Conservation (phyloP, 2,113 vertebrate genomes). For the Hippocampus abdominalis region DNA sequence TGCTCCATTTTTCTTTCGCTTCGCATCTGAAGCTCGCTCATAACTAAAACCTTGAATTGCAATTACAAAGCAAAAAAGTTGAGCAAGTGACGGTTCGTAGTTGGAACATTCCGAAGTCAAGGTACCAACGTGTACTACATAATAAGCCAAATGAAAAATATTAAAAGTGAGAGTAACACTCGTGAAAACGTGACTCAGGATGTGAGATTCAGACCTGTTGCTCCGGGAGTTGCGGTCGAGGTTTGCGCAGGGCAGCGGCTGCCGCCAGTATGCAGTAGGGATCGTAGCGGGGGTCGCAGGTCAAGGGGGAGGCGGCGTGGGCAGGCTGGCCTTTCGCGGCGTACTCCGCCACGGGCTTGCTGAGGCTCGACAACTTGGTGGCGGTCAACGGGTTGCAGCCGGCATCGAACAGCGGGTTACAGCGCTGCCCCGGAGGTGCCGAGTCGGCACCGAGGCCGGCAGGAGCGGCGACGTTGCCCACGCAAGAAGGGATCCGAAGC, state of each 20-base stretch:
- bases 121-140: background rate
- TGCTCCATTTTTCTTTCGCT: background rate
- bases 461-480: conserved; percentile 30
- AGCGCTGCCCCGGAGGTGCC: conserved; percentile 58
- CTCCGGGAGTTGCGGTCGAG: conserved; percentile 54
- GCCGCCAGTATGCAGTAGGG: conserved; percentile 68
- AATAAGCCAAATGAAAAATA: conserved; percentile 38
- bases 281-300: conserved; percentile 68
- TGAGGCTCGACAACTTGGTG: conserved; percentile 62
- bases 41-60: background rate
- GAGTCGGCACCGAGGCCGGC: conserved; percentile 39
- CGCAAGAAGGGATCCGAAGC: conserved; percentile 68
- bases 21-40: background rate
- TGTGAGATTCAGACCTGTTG: conserved; percentile 67
- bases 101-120: background rate
- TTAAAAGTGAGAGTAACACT: conserved; percentile 33
- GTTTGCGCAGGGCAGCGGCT: conserved; percentile 55
- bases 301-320: conserved; percentile 41
- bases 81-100: background rate
- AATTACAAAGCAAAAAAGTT: background rate
- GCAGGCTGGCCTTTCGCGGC: conserved; percentile 41
- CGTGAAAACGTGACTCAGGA: conserved; percentile 33
- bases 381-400: conserved; percentile 74
- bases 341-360: conserved; percentile 66
- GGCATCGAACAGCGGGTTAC: conserved; percentile 73